Evolutionary conservation across 2,797 vertebrate genomes (phyloP).

Genomic region (Schizothorax lantsangensis): DNA sequence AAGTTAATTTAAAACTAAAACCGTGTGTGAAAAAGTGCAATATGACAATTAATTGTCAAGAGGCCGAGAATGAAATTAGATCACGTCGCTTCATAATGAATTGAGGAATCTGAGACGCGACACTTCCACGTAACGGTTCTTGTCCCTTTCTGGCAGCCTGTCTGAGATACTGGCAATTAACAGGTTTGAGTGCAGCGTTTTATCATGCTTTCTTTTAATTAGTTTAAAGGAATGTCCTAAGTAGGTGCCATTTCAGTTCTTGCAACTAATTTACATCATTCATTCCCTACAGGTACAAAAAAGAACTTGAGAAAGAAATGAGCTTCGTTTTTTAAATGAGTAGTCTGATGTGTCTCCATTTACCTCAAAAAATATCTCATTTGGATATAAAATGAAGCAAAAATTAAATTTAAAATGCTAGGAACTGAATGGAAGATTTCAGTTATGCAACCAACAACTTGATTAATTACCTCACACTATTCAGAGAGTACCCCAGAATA

Average conservation of each 20-base stretch:
- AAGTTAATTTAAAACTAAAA: constrained; percentile 42
- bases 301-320: constrained; percentile 26
- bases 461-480: not conserved
- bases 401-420: not conserved
- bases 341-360: not conserved
- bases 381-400: not conserved
- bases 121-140: constrained; percentile 35
- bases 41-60: constrained; percentile 59
- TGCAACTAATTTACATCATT: constrained; percentile 49
- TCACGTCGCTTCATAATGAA: constrained; percentile 15
- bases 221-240: constrained; percentile 52
- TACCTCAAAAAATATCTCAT: not conserved
- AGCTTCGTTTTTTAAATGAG: not conserved
- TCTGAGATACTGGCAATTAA: constrained; percentile 64
- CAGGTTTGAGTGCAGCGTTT: constrained; percentile 58
- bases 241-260: constrained; percentile 33
- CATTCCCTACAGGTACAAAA: constrained; percentile 17
- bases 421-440: not conserved
- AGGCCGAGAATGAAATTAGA: constrained; percentile 41
- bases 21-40: constrained; percentile 46
- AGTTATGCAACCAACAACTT: constrained; percentile 15
- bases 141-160: constrained; percentile 29
- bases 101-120: constrained; percentile 34
- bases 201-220: constrained; percentile 62
- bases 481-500: not conserved